Base-by-base conservation (phyloP, 2,113 vertebrate genomes). In the Peromyscus leucopus region DNA sequence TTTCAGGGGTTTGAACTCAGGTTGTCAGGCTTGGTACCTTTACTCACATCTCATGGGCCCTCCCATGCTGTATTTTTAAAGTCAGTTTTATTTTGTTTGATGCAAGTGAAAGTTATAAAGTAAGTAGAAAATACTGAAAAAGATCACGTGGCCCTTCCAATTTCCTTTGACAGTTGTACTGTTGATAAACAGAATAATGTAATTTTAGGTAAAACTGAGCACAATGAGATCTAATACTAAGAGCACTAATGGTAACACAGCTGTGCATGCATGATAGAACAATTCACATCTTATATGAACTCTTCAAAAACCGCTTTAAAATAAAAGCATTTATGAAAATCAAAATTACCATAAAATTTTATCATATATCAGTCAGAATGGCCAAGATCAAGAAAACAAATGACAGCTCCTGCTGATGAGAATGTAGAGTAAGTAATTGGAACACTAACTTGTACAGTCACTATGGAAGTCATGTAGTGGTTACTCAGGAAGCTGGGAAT, bases 101-200 rank as follows among this genome's bases (percentile, higher is more conserved):
- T 86, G 2, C 2, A 95, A 96, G n/a, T 74, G 5, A 96, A 78
- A 75, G 87, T 31, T 4, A n/a, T 26, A 91, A 3, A 85, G 69
- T 33, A 97, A 97, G n/a, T 63, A 67, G 79, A 93, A 15, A 90
- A 86, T 8, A 80, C 36, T 76, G 82, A 91, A 95, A 95, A 94
- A 79, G 75, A 59, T 59, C 80, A 72, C 28, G 28, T 36, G 48
- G 15, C 28, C 83, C 51, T 94, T 89, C 57, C n/a, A 92, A 46
- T 13, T 94, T 98, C 46, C 51, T 85, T 72, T 17, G 13, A 84
- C 26, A 96, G 12, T 90, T 92, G 21, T 75, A 39, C 24, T 91
- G 28, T 51, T 33, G 39, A 74, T 51, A 79, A 85, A 93, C 12
- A 85, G 48, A 89, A 82, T 2, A 88, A 8, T 69, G 8, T 51